Evolutionary conservation across 2,797 vertebrate species (phyloP).

Genomic region (Thripadectes ignobilis): DNA sequence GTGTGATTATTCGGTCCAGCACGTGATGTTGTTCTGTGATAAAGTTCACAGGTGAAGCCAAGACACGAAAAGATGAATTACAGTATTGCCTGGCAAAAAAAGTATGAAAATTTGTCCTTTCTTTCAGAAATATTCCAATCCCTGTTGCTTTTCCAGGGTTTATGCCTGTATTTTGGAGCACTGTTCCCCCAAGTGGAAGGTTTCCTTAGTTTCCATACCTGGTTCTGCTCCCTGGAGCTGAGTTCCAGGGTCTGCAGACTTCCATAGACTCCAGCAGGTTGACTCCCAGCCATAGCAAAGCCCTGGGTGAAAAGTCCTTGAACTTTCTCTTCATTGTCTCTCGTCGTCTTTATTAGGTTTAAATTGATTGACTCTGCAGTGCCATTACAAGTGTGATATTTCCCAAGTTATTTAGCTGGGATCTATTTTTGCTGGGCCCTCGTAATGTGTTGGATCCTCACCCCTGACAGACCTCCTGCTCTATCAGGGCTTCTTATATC

Average conservation of each 20-base stretch:
- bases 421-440: constrained; percentile 18
- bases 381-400: constrained; percentile 37
- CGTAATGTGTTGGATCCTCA: neutral
- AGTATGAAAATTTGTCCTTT: constrained; percentile 23
- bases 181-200: neutral
- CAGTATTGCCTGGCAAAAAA: neutral
- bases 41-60: constrained; percentile 7
- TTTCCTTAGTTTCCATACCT: neutral
- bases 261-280: neutral
- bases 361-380: constrained; percentile 55
- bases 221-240: neutral
- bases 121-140: neutral
- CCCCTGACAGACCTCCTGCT: neutral
- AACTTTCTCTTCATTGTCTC: constrained; percentile 62
- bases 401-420: constrained; percentile 45
- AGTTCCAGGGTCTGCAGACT: neutral
- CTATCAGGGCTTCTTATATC: accelerated
- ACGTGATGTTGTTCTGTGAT: neutral
- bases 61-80: neutral
- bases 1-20: neutral
- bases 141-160: neutral
- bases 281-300: neutral
- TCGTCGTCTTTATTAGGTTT: constrained; percentile 44
- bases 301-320: constrained; percentile 60
- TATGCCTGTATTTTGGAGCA: neutral